phyloP scores from a whole-genome alignment of 2,797 vertebrate genomes.

The Kryptopterus vitreolus region DNA sequence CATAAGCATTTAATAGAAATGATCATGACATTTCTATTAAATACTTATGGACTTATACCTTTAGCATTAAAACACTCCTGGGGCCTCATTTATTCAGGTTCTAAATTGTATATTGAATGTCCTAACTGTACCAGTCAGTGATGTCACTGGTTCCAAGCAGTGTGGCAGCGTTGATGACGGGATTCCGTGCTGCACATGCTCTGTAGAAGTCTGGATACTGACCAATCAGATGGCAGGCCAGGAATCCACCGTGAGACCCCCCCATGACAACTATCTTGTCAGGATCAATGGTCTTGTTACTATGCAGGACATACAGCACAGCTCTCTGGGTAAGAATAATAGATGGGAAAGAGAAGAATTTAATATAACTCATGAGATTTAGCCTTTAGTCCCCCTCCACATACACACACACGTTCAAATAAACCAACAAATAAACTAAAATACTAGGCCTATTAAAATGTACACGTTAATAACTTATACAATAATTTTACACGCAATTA shows the following conservation, averaged over 20 bases:
- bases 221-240: constrained; percentile 79
- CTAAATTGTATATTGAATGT: background rate
- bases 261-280: constrained; percentile 75
- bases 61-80: background rate
- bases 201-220: constrained; percentile 76
- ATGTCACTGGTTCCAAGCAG: constrained; percentile 82
- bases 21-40: background rate
- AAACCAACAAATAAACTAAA: too few species aligned
- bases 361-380: too few species aligned
- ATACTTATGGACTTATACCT: background rate
- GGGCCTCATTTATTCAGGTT: background rate
- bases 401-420: too few species aligned
- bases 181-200: constrained; percentile 78
- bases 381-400: too few species aligned
- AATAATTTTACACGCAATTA: too few species aligned
- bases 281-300: constrained; percentile 67
- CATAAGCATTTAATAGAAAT: too few species aligned
- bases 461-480: too few species aligned
- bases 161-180: constrained; percentile 78
- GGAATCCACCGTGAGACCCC: constrained; percentile 83
- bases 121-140: constrained; percentile 75
- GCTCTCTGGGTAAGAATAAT: constrained; percentile 65
- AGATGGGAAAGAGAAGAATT: background rate
- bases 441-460: too few species aligned
- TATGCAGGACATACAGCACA: constrained; percentile 68